phyloP scores from a whole-genome alignment of 2,797 vertebrate genomes.

The Coreius guichenoti region DNA sequence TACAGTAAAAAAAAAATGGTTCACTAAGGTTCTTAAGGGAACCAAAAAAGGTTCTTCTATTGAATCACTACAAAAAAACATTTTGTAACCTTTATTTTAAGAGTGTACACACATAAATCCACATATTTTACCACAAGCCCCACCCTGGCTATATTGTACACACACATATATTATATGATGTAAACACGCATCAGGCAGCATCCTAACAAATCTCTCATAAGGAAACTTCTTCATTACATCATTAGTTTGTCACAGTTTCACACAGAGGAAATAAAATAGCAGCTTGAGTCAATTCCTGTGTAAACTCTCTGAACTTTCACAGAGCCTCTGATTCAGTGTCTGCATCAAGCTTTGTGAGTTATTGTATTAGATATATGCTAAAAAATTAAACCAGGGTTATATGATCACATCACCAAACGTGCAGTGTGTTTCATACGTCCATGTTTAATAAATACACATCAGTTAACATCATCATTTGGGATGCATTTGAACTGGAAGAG shows the following conservation, averaged over 20 bases:
- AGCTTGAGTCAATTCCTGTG: conserved; percentile 30
- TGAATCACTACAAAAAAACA: not conserved
- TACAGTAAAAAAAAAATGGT: not conserved
- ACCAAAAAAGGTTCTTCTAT: not conserved
- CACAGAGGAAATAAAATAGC: conserved; percentile 43
- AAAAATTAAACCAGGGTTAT: not conserved
- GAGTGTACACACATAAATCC: not conserved
- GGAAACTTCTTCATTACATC: conserved; percentile 44
- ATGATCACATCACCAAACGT: not conserved
- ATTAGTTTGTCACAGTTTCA: conserved; percentile 49
- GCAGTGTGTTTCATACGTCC: not conserved
- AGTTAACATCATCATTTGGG: conserved; percentile 1
- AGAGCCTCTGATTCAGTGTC: conserved; percentile 23
- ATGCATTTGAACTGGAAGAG: not conserved
- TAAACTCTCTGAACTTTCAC: conserved; percentile 12
- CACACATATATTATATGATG: conserved; percentile 31
- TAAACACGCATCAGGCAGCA: conserved; percentile 31
- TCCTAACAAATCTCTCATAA: conserved; percentile 38
- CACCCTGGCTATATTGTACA: conserved; percentile 26
- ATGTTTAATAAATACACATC: not conserved
- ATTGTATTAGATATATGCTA: not conserved
- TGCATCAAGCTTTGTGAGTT: not conserved
- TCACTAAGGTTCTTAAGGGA: not conserved
- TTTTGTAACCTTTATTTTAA: not conserved
- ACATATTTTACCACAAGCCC: conserved; percentile 49